Conservation (phyloP, 1,140 invertebrate species). For the Ceratina australensis region DNA sequence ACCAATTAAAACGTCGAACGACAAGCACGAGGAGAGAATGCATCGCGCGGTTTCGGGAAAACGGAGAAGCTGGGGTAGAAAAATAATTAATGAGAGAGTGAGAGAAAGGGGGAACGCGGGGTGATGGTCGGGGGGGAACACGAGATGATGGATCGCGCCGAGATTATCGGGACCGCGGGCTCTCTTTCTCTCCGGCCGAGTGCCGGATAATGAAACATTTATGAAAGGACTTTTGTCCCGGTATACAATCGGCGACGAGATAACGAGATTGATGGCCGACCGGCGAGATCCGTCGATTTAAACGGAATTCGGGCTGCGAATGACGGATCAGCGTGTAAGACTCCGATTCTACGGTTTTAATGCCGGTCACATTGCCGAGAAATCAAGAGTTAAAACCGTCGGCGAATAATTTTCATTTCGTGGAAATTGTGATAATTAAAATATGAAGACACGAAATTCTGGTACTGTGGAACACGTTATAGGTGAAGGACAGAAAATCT, state of each 20-base stretch:
- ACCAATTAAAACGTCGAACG: slow-evolving; percentile 40
- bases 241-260: slow-evolving; percentile 33
- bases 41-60: neutral
- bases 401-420: no score
- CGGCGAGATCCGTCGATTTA: neutral
- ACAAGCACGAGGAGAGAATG: neutral
- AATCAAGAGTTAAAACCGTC: no score
- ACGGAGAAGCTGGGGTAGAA: slow-evolving; percentile 14
- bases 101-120: slow-evolving; percentile 22
- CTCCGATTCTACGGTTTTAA: no score
- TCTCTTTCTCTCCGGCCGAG: slow-evolving; percentile 27
- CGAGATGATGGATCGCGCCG: slow-evolving; percentile 52
- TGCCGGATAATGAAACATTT: slow-evolving; percentile 60
- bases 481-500: no score
- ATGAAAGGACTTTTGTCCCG: slow-evolving; percentile 50
- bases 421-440: no score
- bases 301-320: slow-evolving; percentile 7
- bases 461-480: no score
- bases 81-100: slow-evolving; percentile 56
- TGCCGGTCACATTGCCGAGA: no score
- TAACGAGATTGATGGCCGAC: slow-evolving; percentile 41
- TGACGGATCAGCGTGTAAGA: neutral
- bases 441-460: no score
- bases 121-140: slow-evolving; percentile 8
- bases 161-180: slow-evolving; percentile 50